These are phyloP conservation scores for Cheilosia soror DNA, from an alignment of 2,888 invertebrate species.

Conservation along the genomic window DNA sequence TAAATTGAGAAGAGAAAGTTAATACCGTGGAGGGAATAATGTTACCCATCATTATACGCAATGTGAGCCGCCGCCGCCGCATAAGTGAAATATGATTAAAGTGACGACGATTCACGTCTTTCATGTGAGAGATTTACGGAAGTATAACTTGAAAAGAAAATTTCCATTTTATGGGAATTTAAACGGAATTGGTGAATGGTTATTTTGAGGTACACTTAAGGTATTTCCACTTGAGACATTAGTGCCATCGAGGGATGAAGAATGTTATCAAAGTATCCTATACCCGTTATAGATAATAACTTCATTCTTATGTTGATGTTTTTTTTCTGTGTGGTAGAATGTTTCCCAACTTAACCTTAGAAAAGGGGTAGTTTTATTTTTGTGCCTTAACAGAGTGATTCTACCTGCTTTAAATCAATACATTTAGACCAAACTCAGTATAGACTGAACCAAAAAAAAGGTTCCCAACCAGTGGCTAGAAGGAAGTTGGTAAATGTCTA, in stretches of 20 bases:
- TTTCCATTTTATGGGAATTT: neutral
- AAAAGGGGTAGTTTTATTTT: too few relatives aligned
- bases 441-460: too few relatives aligned
- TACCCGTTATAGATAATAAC: too few relatives aligned
- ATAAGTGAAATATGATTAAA: conserved; percentile 5
- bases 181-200: neutral
- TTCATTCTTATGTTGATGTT: too few relatives aligned
- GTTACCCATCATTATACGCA: neutral
- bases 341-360: too few relatives aligned
- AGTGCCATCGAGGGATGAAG: too few relatives aligned
- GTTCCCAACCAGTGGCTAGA: too few relatives aligned
- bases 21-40: neutral
- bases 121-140: neutral
- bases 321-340: too few relatives aligned
- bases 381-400: too few relatives aligned
- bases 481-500: too few relatives aligned
- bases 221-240: neutral
- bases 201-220: neutral
- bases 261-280: too few relatives aligned
- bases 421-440: neutral
- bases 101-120: conserved; percentile 1
- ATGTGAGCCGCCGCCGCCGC: neutral
- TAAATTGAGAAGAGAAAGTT: neutral
- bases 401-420: too few relatives aligned
- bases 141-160: neutral